These are phyloP conservation scores for Tenthredo distinguenda DNA, from an alignment of 2,888 invertebrate genomes.

Conservation along the genomic window DNA sequence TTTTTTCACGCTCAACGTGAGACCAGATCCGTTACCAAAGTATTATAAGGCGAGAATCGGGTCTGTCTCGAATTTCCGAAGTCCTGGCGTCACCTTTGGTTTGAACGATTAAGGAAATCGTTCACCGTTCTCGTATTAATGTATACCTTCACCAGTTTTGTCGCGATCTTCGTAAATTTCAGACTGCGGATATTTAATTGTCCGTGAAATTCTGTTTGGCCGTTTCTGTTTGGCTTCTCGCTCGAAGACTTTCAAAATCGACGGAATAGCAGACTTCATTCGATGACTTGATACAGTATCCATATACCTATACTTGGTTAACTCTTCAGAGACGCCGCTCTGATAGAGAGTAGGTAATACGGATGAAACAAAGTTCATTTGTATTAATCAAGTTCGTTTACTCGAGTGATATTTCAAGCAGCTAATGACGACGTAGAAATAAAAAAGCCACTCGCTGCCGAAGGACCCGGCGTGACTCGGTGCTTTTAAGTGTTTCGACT, in stretches of 20 bases:
- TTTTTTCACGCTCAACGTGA: conserved; percentile 16
- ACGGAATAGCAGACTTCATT: background rate
- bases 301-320: background rate
- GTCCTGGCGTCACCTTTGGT: background rate
- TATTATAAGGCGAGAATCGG: background rate
- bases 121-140: background rate
- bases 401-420: conserved; percentile 54
- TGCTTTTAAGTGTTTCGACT: conserved; percentile 44
- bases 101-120: conserved; percentile 2
- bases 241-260: background rate
- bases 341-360: conserved; percentile 19
- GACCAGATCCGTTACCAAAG: background rate
- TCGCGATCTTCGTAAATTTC: conserved; percentile 17
- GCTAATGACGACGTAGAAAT: conserved; percentile 53
- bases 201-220: conserved; percentile 9
- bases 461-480: conserved; percentile 53
- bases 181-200: background rate
- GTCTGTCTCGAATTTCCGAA: conserved; percentile 9
- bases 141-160: background rate
- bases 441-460: conserved; percentile 30
- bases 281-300: background rate
- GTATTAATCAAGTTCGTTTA: conserved; percentile 43
- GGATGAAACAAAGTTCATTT: conserved; percentile 47
- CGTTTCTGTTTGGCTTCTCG: background rate
- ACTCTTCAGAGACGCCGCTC: conserved; percentile 28